A percentile compares a stretch with the other conserved stretches of the same genome.
phyloP scores from a whole-genome alignment of 2,113 vertebrate species.

The Poeciliopsis occidentalis region DNA sequence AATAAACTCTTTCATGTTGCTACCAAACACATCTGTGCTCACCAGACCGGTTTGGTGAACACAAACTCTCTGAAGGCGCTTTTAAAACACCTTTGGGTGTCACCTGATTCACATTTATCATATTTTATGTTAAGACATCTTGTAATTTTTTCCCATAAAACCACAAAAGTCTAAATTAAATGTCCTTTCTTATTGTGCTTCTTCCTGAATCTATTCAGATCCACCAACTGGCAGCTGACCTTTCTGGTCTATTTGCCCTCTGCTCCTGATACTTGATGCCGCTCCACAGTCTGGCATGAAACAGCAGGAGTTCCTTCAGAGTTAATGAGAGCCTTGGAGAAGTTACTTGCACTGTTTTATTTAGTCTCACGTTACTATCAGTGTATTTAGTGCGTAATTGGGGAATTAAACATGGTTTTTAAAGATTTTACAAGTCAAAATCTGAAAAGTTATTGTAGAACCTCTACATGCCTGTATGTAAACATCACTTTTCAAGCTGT shows the following conservation, averaged over 20 bases:
- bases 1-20: background rate
- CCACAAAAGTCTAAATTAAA: background rate
- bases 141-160: background rate
- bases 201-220: background rate
- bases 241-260: background rate
- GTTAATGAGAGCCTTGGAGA: conserved; percentile 33
- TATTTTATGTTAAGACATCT: background rate
- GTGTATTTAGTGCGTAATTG: too few species aligned
- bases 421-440: too few species aligned
- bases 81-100: too few species aligned
- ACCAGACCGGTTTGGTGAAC: conserved; percentile 9
- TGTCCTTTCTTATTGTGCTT: background rate
- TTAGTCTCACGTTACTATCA: too few species aligned
- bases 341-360: too few species aligned
- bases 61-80: too few species aligned
- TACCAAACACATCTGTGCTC: conserved; percentile 3
- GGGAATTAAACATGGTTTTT: too few species aligned
- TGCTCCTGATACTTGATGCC: conserved; percentile 51
- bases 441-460: too few species aligned
- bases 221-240: conserved; percentile 15
- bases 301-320: conserved; percentile 43
- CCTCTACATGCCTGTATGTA: too few species aligned
- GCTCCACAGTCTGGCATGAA: conserved; percentile 1
- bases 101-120: too few species aligned
- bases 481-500: too few species aligned